Base-by-base conservation (phyloP, 2,113 vertebrate genomes). In the Salvelinus namaycush region DNA sequence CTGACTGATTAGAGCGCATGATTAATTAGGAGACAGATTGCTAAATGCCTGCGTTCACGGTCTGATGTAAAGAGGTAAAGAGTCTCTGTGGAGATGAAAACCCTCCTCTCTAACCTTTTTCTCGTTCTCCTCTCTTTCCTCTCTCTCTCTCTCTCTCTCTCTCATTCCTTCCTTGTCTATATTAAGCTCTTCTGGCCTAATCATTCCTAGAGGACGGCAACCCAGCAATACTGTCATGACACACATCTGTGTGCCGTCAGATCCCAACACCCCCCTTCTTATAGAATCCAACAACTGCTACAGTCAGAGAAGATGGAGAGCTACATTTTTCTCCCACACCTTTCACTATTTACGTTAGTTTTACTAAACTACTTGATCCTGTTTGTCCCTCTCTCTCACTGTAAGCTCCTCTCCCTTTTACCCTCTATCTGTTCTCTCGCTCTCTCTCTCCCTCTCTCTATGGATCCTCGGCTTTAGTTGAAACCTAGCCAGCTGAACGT, bases 161-260 rank as follows among this genome's bases (percentile, higher is more conserved):
- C 77, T 84, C 83, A 79, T 77, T 83, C 87, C 75, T 76, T 82
- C 81, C 73, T 84, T 84, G 87, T 87, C 87, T 92, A 91, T 92
- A 91, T 93, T 88, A 93, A 91, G 90, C 88, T 87, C 87, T 91
- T 91, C 87, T 90, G 86, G 88, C 88, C 89, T 93, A 92, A 92
- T 93, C 90, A 90, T 91, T 93, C 90, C 91, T 91, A 85, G 82
- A 93, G 92, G 92, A 92, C 85, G 81, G 74, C 83, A 85, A 88
- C 83, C 76, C 75, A 79, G 73, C 70, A 70, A 81, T 60, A 76
- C 75, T 69, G 70, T 74, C 86, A 79, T 83, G 75, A 84, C 85
- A 87, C 84, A 59, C 83, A 91, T 86, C 87, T 88, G 86, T 77
- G 73, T 70, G 31, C 83, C 84, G 83, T 84, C 49, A 68, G 78